Conservation (phyloP, 2,888 invertebrate species). For the Yponomeuta evonymella region DNA sequence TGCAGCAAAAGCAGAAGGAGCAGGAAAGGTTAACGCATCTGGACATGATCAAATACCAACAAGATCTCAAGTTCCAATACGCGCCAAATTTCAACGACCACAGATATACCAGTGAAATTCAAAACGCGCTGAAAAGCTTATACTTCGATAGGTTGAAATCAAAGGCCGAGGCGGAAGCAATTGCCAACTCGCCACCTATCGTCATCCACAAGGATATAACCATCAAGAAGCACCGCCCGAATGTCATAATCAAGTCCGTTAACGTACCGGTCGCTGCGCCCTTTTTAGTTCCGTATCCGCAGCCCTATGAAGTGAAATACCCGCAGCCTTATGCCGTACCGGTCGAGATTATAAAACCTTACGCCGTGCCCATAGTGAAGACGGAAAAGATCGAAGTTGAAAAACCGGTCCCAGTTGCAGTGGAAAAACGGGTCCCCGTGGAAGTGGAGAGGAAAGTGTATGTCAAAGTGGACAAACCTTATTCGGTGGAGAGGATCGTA, state of each 20-base stretch:
- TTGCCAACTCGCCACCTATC: conserved; percentile 36
- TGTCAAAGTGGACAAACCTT: conserved; percentile 38
- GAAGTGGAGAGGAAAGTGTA: conserved; percentile 36
- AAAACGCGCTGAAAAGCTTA: conserved; percentile 33
- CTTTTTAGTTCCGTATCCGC: conserved; percentile 40
- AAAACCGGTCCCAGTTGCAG: conserved; percentile 32
- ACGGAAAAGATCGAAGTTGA: conserved; percentile 34
- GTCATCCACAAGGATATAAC: conserved; percentile 35
- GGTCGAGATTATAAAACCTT: conserved; percentile 27
- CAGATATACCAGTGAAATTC: conserved; percentile 39
- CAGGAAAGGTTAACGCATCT: conserved; percentile 1
- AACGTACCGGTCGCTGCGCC: conserved; percentile 33
- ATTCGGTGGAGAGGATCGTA: conserved; percentile 31
- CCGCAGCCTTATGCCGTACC: conserved; percentile 38
- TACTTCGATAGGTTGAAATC: conserved; percentile 42
- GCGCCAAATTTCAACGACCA: conserved; percentile 42
- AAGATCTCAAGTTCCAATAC: conserved; percentile 35
- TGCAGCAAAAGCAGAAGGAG: not conserved
- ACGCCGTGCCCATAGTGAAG: conserved; percentile 25
- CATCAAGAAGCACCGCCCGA: conserved; percentile 35
- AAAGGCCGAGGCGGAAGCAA: conserved; percentile 38
- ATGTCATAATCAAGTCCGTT: conserved; percentile 31
- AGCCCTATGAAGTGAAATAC: conserved; percentile 33
- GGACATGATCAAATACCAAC: conserved; percentile 1
- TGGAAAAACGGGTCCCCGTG: conserved; percentile 32